Percentiles rank a stretch among this genome's conserved stretches.
Conservation (phyloP, 2,888 invertebrate species). For the Andrena haemorrhoa region DNA sequence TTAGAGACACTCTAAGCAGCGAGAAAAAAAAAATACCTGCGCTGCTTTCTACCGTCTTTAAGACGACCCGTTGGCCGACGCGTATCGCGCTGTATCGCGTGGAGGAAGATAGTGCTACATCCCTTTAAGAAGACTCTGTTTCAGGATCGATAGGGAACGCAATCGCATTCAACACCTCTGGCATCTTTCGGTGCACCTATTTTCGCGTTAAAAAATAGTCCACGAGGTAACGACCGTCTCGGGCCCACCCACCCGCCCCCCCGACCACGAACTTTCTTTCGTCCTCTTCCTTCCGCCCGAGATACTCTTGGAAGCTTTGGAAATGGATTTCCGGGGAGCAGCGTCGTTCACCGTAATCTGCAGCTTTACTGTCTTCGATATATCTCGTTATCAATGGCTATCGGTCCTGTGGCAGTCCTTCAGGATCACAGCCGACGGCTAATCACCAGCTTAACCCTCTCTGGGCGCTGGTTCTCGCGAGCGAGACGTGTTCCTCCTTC, state of each 20-base stretch:
- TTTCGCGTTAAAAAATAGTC: conserved; percentile 43
- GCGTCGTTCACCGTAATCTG: conserved; percentile 72
- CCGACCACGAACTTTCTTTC: background rate
- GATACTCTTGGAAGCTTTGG: conserved; percentile 1
- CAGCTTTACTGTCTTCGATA: conserved; percentile 78
- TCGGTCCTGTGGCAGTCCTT: conserved; percentile 74
- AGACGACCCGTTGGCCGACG: conserved; percentile 12
- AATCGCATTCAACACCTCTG: conserved; percentile 75
- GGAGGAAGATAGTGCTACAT: conserved; percentile 72
- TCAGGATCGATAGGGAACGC: conserved; percentile 76
- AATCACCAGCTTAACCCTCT: conserved; percentile 45
- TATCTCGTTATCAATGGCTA: conserved; percentile 80
- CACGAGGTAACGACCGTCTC: conserved; percentile 6
- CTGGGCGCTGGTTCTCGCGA: too few species aligned
- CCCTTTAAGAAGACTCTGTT: conserved; percentile 76
- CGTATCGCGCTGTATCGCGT: conserved; percentile 44
- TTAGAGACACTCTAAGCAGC: background rate
- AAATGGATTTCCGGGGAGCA: conserved; percentile 67
- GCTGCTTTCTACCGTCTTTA: conserved; percentile 36
- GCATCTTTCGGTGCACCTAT: conserved; percentile 53
- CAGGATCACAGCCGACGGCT: conserved; percentile 55
- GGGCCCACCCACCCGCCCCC: too few species aligned
- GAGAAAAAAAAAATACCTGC: conserved; percentile 15
- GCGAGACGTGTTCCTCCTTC: conserved; percentile 7
- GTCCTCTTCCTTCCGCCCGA: background rate